phyloP scores from a whole-genome alignment of 2,888 invertebrate genomes.

The Eupithecia pulchellata region DNA sequence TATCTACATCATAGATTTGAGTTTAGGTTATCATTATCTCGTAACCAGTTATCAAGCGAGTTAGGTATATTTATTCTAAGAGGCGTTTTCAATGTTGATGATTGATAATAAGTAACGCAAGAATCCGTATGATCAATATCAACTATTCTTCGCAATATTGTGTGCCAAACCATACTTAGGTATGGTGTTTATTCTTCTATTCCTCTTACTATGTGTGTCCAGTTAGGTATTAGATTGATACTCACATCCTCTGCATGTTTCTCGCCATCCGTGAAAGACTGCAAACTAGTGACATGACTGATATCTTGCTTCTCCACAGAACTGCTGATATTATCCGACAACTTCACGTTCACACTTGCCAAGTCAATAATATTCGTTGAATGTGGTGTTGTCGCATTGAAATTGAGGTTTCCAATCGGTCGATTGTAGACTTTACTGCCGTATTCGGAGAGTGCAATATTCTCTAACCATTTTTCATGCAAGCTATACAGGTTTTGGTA shows the following conservation, averaged over 20 bases:
- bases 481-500: conserved; percentile 86
- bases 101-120: too few species aligned
- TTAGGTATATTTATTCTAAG: too few species aligned
- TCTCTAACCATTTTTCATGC: conserved; percentile 79
- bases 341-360: conserved; percentile 85
- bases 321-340: conserved; percentile 86
- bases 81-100: too few species aligned
- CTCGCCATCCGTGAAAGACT: conserved; percentile 83
- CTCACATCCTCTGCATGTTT: conserved; percentile 86
- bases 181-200: too few species aligned
- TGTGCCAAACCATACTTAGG: too few species aligned
- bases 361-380: conserved; percentile 88
- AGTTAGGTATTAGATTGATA: conserved; percentile 30
- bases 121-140: too few species aligned
- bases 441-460: conserved; percentile 75
- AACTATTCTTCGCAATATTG: too few species aligned
- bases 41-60: too few species aligned
- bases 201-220: too few species aligned
- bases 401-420: conserved; percentile 81
- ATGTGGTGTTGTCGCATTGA: conserved; percentile 76
- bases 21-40: too few species aligned
- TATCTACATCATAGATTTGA: too few species aligned
- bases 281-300: conserved; percentile 67
- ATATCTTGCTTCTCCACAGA: conserved; percentile 77
- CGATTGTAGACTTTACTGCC: conserved; percentile 68